Conservation (phyloP, 2,797 vertebrate genomes). For the Lates japonicus region DNA sequence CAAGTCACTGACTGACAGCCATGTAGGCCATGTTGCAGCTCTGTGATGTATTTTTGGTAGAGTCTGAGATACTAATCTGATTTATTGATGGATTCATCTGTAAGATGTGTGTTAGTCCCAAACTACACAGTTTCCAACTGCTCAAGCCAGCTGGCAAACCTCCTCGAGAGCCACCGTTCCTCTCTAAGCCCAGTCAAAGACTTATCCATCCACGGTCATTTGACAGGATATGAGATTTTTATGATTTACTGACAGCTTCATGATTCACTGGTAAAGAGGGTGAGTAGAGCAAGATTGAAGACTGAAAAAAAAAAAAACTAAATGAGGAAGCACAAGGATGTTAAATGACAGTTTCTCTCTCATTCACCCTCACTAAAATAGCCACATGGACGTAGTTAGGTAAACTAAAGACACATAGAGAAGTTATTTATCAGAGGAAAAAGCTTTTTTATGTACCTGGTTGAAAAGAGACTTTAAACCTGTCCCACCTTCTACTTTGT, state of each 20-base stretch:
- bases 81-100: conserved; percentile 52
- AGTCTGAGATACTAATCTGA: conserved; percentile 55
- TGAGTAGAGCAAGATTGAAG: background rate
- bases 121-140: conserved; percentile 41
- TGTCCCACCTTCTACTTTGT: conserved; percentile 20
- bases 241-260: conserved; percentile 47
- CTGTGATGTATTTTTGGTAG: conserved; percentile 23
- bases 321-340: conserved; percentile 9
- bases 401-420: conserved; percentile 1
- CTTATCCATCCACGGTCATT: conserved; percentile 46
- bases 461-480: background rate
- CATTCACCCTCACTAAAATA: background rate
- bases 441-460: conserved; percentile 47
- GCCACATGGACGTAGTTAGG: background rate
- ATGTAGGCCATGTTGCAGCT: conserved; percentile 8
- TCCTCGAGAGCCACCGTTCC: conserved; percentile 14
- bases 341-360: background rate
- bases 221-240: conserved; percentile 40
- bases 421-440: conserved; percentile 40
- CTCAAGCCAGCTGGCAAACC: conserved; percentile 59
- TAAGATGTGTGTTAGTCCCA: conserved; percentile 44
- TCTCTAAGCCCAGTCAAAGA: conserved; percentile 39
- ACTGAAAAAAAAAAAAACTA: conserved; percentile 19
- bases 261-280: conserved; percentile 9
- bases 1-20: conserved; percentile 12